Percentiles rank a stretch among this genome's conserved stretches.
Conservation (phyloP, 2,888 invertebrate species). For the Cryptocheilus praepositus region DNA sequence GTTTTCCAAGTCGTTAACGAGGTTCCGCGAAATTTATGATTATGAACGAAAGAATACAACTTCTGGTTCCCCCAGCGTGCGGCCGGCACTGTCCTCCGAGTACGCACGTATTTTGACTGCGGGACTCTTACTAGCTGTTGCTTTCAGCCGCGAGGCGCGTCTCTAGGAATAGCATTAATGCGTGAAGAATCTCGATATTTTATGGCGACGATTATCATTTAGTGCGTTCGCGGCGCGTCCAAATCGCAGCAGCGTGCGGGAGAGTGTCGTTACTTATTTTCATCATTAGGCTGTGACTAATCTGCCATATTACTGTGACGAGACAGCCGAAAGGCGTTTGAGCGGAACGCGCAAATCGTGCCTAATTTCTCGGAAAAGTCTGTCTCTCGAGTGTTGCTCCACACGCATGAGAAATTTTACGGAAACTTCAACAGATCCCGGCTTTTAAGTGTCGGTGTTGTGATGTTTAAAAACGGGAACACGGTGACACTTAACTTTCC, state of each 20-base stretch:
- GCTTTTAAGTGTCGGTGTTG: too few relatives aligned
- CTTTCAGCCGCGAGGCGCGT: slow-evolving; percentile 36
- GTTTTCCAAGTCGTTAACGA: slow-evolving; percentile 10
- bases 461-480: background rate
- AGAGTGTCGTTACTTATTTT: slow-evolving; percentile 43
- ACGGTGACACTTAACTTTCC: too few relatives aligned
- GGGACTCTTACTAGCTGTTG: slow-evolving; percentile 37
- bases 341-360: slow-evolving; percentile 22
- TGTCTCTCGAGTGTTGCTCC: slow-evolving; percentile 30
- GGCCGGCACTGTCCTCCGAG: slow-evolving; percentile 12
- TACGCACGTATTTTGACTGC: slow-evolving; percentile 21
- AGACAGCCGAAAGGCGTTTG: slow-evolving; percentile 35
- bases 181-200: slow-evolving; percentile 57
- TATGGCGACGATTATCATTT: slow-evolving; percentile 53
- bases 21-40: slow-evolving; percentile 37
- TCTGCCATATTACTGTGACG: slow-evolving; percentile 48
- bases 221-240: slow-evolving; percentile 35
- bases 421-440: too few relatives aligned
- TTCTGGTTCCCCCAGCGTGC: slow-evolving; percentile 27
- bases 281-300: slow-evolving; percentile 56
- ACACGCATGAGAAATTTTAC: too few relatives aligned
- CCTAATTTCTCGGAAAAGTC: slow-evolving; percentile 34
- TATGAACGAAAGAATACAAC: slow-evolving; percentile 30
- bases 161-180: slow-evolving; percentile 54
- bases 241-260: slow-evolving; percentile 40